Conservation (phyloP, 2,888 invertebrate species). For the Salticus scenicus region DNA sequence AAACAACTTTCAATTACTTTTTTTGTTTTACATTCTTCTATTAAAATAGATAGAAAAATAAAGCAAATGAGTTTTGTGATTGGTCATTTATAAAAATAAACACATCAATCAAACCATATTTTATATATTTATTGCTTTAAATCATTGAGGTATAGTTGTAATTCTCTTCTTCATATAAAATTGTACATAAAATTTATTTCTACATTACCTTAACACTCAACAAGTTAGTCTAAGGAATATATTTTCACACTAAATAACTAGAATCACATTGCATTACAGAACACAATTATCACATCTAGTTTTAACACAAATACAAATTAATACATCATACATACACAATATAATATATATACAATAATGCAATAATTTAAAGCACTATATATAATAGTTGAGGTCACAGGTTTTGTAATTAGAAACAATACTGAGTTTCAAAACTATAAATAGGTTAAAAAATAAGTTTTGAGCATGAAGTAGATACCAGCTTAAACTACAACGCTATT, state of each 20-base stretch:
- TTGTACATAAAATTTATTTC: conserved; percentile 69
- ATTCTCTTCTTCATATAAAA: conserved; percentile 68
- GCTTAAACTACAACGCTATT: conserved; percentile 39
- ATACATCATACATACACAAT: conserved; percentile 54
- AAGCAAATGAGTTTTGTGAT: too few species aligned
- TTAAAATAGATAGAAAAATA: too few species aligned
- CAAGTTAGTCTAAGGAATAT: conserved; percentile 59
- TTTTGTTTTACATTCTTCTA: too few species aligned
- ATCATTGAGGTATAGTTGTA: conserved; percentile 70
- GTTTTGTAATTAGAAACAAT: conserved; percentile 36
- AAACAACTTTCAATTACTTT: too few species aligned
- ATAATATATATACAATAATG: conserved; percentile 53
- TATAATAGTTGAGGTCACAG: conserved; percentile 55
- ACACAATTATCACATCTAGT: conserved; percentile 65
- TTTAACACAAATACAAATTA: conserved; percentile 47
- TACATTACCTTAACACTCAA: conserved; percentile 64
- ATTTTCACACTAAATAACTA: conserved; percentile 47
- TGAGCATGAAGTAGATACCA: conserved; percentile 54
- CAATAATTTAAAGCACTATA: conserved; percentile 64
- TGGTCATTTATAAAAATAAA: too few species aligned
- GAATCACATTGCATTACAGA: conserved; percentile 63
- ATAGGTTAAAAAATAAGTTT: conserved; percentile 38
- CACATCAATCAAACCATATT: conserved; percentile 36
- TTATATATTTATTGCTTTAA: conserved; percentile 69
- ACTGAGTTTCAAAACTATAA: conserved; percentile 10